These are phyloP conservation scores for Moxostoma hubbsi DNA, from an alignment of 2,797 vertebrate genomes.

Conservation along the genomic window DNA sequence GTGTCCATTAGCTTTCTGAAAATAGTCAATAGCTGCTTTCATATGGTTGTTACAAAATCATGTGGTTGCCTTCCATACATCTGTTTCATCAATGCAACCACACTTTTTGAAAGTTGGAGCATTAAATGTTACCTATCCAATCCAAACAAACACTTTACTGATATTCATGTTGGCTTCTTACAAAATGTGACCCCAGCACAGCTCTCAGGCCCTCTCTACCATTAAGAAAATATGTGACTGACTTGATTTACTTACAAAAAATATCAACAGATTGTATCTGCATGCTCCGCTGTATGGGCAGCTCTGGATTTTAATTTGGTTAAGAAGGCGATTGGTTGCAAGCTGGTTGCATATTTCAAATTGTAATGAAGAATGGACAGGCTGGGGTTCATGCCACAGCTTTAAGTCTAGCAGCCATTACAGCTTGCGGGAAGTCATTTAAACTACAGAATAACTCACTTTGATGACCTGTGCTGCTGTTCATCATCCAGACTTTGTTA, in stretches of 20 bases:
- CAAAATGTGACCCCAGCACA: constrained; percentile 2
- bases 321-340: constrained; percentile 44
- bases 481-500: constrained; percentile 33
- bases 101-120: constrained; percentile 1
- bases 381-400: constrained; percentile 37
- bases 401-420: constrained; percentile 48
- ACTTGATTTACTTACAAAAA: constrained; percentile 36
- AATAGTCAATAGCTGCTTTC: neutral
- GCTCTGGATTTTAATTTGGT: constrained; percentile 45
- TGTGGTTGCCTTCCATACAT: neutral
- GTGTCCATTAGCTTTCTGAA: constrained; percentile 16
- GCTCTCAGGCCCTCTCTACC: constrained; percentile 8
- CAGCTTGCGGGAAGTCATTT: constrained; percentile 51
- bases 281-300: constrained; percentile 35
- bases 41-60: neutral
- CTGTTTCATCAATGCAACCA: constrained; percentile 1
- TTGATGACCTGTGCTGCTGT: constrained; percentile 43
- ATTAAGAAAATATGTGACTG: constrained; percentile 37
- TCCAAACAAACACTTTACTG: constrained; percentile 8
- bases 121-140: neutral
- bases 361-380: constrained; percentile 44
- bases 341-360: constrained; percentile 51
- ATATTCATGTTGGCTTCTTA: constrained; percentile 12
- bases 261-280: constrained; percentile 40
- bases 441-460: constrained; percentile 52